phyloP scores from a whole-genome alignment of 2,797 vertebrate species.

The Chaenodraco wilsoni region DNA sequence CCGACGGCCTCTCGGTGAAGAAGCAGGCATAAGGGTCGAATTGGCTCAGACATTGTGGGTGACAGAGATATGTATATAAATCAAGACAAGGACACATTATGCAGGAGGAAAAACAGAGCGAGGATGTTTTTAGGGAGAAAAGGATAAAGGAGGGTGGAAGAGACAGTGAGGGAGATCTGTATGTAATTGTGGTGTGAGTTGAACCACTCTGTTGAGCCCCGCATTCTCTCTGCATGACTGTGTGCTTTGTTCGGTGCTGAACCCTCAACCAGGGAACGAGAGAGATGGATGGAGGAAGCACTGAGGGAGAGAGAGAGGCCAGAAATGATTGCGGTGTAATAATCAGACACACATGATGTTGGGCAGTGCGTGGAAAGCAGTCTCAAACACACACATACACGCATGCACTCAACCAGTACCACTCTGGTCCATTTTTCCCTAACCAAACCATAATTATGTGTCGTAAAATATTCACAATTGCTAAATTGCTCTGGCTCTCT shows the following conservation, averaged over 20 bases:
- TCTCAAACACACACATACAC: conserved; percentile 45
- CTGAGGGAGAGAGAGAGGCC: conserved; percentile 45
- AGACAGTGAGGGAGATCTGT: conserved; percentile 66
- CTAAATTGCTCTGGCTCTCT: conserved; percentile 80
- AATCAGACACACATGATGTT: conserved; percentile 79
- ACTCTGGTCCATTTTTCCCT: conserved; percentile 58
- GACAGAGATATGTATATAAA: conserved; percentile 51
- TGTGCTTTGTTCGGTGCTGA: conserved; percentile 74
- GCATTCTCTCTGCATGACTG: conserved; percentile 80
- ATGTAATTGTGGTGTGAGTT: conserved; percentile 75
- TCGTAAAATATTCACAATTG: conserved; percentile 82
- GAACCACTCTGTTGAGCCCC: conserved; percentile 66
- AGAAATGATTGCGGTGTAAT: conserved; percentile 78
- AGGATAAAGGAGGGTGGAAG: conserved; percentile 50
- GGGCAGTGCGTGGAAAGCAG: conserved; percentile 45
- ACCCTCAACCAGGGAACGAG: conserved; percentile 68
- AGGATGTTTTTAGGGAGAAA: conserved; percentile 51
- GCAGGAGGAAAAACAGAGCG: conserved; percentile 58
- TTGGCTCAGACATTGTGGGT: conserved; percentile 66
- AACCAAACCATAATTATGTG: conserved; percentile 80
- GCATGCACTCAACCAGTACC: conserved; percentile 55
- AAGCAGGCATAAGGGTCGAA: conserved; percentile 61
- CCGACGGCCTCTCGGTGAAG: conserved; percentile 54
- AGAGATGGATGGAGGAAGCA: conserved; percentile 68
- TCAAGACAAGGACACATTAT: conserved; percentile 54